These are phyloP conservation scores for Reinhardtius hippoglossoides DNA, from an alignment of 2,113 vertebrate genomes.

Conservation along the genomic window DNA sequence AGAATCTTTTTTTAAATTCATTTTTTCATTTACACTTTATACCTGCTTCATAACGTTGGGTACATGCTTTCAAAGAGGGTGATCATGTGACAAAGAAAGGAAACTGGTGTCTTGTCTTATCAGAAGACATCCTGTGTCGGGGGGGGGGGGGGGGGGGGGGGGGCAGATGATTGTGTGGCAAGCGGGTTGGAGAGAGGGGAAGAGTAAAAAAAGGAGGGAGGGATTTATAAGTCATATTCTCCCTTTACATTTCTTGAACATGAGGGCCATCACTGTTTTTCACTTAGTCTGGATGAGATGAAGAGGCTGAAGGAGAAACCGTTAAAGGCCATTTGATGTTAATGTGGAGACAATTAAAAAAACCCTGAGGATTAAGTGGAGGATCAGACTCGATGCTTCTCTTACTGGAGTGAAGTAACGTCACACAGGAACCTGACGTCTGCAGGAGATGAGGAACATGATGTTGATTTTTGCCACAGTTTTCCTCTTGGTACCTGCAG, in stretches of 20 bases:
- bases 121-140: conserved; percentile 48
- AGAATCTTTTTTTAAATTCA: too few species aligned
- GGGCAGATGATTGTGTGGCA: conserved; percentile 44
- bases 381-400: neutral
- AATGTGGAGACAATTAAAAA: neutral
- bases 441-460: conserved; percentile 22
- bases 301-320: neutral
- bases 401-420: neutral
- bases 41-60: too few species aligned
- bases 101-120: conserved; percentile 45
- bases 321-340: too few species aligned
- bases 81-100: conserved; percentile 62
- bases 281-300: conserved; percentile 7
- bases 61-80: neutral
- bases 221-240: conserved; percentile 46
- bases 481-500: conserved; percentile 25
- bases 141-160: too few species aligned
- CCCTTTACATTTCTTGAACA: conserved; percentile 1
- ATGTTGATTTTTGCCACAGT: conserved; percentile 36
- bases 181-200: conserved; percentile 36
- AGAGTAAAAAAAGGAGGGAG: conserved; percentile 46
- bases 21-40: too few species aligned
- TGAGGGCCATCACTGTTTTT: neutral
- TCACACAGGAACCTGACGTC: conserved; percentile 10
- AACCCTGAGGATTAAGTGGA: neutral